Evolutionary conservation across 2,113 vertebrate genomes (phyloP).

Genomic region (Rhinoderma darwinii): DNA sequence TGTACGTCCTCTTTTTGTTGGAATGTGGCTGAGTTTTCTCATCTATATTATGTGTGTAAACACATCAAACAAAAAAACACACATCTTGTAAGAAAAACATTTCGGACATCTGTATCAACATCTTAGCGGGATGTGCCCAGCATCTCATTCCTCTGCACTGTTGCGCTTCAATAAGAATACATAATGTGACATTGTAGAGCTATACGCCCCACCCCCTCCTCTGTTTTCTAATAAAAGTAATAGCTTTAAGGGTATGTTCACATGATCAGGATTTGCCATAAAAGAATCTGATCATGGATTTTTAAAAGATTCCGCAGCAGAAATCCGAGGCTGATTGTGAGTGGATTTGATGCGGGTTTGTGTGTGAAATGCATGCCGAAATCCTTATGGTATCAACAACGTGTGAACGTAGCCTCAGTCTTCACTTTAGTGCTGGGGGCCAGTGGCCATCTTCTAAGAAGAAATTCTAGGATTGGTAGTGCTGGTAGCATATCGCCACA

Average conservation of each 20-base stretch:
- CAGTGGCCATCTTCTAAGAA: neutral
- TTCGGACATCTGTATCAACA: constrained; percentile 44
- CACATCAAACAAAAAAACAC: constrained; percentile 29
- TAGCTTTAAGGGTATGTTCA: fast-evolving
- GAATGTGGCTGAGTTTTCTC: neutral
- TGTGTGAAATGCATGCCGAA: too few relatives aligned
- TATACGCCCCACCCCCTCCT: neutral
- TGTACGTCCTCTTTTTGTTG: constrained; percentile 7
- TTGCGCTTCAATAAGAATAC: constrained; percentile 20
- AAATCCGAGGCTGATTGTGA: too few relatives aligned
- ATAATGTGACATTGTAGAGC: neutral
- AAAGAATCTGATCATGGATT: too few relatives aligned
- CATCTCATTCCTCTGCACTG: constrained; percentile 5
- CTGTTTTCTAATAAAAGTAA: neutral
- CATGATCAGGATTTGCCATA: too few relatives aligned
- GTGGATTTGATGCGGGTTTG: too few relatives aligned
- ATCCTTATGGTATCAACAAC: too few relatives aligned
- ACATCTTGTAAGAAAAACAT: constrained; percentile 9
- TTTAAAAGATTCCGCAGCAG: too few relatives aligned
- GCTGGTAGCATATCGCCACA: too few relatives aligned
- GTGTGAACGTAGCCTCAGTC: too few relatives aligned
- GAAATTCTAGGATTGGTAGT: neutral
- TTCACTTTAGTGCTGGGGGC: too few relatives aligned
- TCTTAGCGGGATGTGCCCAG: constrained; percentile 10
- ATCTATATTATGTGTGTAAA: constrained; percentile 16